Evolutionary conservation across 2,888 invertebrate genomes (phyloP).

Genomic region (Scrobipalpa costella): DNA sequence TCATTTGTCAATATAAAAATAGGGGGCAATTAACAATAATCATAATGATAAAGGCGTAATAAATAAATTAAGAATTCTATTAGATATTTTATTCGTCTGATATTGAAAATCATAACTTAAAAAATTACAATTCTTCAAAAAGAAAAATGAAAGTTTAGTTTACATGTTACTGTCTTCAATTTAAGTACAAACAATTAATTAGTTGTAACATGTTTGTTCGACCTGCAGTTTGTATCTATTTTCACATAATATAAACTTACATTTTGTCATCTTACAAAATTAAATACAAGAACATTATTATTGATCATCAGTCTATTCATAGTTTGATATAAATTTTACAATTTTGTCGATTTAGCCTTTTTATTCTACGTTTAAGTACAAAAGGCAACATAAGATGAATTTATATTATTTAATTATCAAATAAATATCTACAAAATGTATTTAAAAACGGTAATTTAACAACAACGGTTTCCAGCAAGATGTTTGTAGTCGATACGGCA

Average conservation of each 20-base stretch:
- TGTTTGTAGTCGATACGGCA: constrained; percentile 39
- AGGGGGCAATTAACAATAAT: constrained; percentile 62
- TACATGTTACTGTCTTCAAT: constrained; percentile 60
- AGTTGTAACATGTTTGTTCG: constrained; percentile 50
- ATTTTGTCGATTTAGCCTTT: constrained; percentile 77
- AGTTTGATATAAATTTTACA: constrained; percentile 77
- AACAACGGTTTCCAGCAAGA: constrained; percentile 27
- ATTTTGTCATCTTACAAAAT: constrained; percentile 79
- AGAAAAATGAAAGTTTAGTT: constrained; percentile 75
- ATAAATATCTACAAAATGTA: constrained; percentile 40
- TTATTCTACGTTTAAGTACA: constrained; percentile 65
- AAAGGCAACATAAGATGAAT: constrained; percentile 75
- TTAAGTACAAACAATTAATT: constrained; percentile 71
- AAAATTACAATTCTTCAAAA: constrained; percentile 46
- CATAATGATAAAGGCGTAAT: constrained; percentile 57
- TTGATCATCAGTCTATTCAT: constrained; percentile 81
- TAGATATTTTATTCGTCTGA: constrained; percentile 23
- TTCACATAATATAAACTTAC: constrained; percentile 76
- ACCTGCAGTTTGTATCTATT: constrained; percentile 48
- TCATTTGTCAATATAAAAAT: constrained; percentile 62
- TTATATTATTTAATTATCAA: constrained; percentile 58
- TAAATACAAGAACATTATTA: constrained; percentile 79
- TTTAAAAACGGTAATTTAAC: constrained; percentile 62
- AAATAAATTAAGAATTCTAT: constrained; percentile 66
- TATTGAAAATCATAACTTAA: constrained; percentile 50